Percentiles rank a stretch among this genome's conserved stretches.
Conservation (phyloP, 2,888 invertebrate species). For the Ferrisia virgata region DNA sequence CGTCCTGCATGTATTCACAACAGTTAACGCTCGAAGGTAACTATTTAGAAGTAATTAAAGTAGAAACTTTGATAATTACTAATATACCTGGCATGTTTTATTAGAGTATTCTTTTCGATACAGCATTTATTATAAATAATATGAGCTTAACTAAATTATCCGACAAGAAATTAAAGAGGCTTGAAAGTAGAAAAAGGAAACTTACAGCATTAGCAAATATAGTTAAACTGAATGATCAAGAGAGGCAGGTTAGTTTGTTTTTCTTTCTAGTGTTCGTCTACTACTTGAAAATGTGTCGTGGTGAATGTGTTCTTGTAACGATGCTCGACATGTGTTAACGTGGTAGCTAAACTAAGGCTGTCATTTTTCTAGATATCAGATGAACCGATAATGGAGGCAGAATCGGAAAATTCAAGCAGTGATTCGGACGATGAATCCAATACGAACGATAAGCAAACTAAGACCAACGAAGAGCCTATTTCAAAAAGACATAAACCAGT, state of each 20-base stretch:
- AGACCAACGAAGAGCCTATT: conserved; percentile 25
- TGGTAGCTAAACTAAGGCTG: neutral
- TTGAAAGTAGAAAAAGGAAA: conserved; percentile 39
- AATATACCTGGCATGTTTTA: conserved; percentile 1
- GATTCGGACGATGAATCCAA: conserved; percentile 15
- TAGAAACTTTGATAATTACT: neutral
- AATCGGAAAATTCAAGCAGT: neutral
- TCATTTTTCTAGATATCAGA: neutral
- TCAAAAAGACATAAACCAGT: conserved; percentile 34
- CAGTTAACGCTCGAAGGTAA: neutral
- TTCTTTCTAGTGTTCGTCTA: neutral
- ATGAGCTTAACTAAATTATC: conserved; percentile 24
- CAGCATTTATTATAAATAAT: conserved; percentile 29
- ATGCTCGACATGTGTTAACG: neutral
- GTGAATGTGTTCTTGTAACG: neutral
- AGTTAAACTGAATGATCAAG: conserved; percentile 36
- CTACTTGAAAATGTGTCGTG: neutral
- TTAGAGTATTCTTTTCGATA: conserved; percentile 25
- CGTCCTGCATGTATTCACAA: neutral
- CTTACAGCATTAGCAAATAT: conserved; percentile 36
- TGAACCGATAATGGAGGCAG: neutral
- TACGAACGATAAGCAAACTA: neutral
- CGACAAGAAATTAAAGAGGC: conserved; percentile 33
- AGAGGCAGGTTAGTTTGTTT: conserved; percentile 25
- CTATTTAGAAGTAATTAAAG: neutral